Percentiles rank a stretch among this genome's conserved stretches.
These are phyloP conservation scores for Syngnathus typhle DNA, from an alignment of 2,113 vertebrate species.

Conservation along the genomic window DNA sequence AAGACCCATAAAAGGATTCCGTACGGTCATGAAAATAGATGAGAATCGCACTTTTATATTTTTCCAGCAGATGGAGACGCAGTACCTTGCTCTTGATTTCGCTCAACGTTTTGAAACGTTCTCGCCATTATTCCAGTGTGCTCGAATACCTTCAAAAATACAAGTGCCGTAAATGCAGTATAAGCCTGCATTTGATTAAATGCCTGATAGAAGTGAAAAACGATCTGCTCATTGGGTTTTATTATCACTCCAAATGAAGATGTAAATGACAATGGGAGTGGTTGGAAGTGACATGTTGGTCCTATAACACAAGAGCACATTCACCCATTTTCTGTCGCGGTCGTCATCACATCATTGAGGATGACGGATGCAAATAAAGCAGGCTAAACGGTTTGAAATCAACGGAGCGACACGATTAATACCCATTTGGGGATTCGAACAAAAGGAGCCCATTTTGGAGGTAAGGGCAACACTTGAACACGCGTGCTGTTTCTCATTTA, in stretches of 20 bases:
- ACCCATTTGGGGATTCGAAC: neutral
- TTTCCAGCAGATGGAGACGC: neutral
- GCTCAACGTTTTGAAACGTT: neutral
- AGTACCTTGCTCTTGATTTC: neutral
- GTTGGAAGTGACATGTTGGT: too few relatives aligned
- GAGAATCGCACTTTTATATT: neutral
- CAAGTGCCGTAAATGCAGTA: too few relatives aligned
- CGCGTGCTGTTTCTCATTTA: conserved; percentile 17
- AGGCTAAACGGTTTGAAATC: neutral
- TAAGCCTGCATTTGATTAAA: too few relatives aligned
- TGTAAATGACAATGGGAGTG: too few relatives aligned
- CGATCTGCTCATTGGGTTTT: too few relatives aligned
- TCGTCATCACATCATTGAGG: too few relatives aligned
- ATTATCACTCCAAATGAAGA: too few relatives aligned
- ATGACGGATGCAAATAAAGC: neutral
- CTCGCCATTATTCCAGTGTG: too few relatives aligned
- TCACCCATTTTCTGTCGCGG: too few relatives aligned
- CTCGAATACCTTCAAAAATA: too few relatives aligned
- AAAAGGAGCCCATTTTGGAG: neutral
- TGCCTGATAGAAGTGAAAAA: neutral
- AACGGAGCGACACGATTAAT: neutral
- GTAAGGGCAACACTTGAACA: conserved; percentile 5
- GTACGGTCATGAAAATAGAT: neutral
- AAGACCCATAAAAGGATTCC: too few relatives aligned
- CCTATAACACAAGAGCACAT: too few relatives aligned